Base-by-base conservation (phyloP, 2,888 invertebrate genomes). In the Drosophila lacicola region DNA sequence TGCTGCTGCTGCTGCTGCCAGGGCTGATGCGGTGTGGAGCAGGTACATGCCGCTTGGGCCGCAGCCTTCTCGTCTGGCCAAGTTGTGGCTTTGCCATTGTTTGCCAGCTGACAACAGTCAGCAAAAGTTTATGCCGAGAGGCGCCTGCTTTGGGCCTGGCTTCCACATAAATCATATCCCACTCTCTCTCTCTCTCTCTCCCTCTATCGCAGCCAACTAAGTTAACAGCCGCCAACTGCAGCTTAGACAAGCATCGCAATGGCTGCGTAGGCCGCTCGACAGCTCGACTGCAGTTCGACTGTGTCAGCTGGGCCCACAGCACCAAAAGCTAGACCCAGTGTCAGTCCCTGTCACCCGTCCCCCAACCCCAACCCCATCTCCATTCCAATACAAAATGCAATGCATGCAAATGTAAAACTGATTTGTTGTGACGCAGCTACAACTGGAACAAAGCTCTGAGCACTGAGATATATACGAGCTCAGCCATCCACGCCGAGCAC, bases 61-160 rank as follows among this genome's bases (percentile, higher is more conserved):
- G 45, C 57, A 71, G 71, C 68, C 71, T 71, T 55, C 70, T 67
- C 67, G 84, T 75, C 84, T 78, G 78, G 78, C 80, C 75, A 68
- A 84, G 80, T 82, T 83, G 83, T 69, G 83, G 83, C 87, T 87
- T 82, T 80, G 83, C 80, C 80, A 84, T 83, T 83, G 83, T 83
- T 83, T 83, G 87, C 87, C 84, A 87, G 73, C 87, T 83, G 87
- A 84, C 87, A 87, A 83, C 82, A 83, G 84, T 82, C 83, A 73
- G 87, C 87, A 75, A 87, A 87, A 83, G 84, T 87, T 87, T 82
- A 73, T 82, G 83, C 78, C 73, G 68, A 74, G 74, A 81, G 77
- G 74, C 84, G 83, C 64, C 76, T 65, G 73, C 72, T 51, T 78
- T 68, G 64, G 76, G 58, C 64, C 75, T 54, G 69, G 65, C 78